These are phyloP conservation scores for Eilema griseolum DNA, from an alignment of 2,888 invertebrate genomes.

Conservation along the genomic window DNA sequence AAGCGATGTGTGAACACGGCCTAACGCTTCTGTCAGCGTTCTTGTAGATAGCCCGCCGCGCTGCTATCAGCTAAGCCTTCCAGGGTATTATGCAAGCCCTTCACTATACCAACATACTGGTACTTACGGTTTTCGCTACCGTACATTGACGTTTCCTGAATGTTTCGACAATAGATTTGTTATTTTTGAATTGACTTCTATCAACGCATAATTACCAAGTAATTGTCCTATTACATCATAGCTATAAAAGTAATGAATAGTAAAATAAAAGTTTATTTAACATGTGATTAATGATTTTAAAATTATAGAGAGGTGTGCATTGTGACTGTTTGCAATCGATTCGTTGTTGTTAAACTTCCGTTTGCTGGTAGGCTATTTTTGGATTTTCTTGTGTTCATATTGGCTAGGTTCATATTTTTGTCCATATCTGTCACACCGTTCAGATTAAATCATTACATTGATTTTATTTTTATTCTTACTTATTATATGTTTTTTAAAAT, in stretches of 20 bases:
- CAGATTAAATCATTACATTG: not conserved
- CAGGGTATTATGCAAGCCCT: constrained; percentile 68
- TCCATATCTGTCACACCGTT: not conserved
- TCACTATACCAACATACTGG: constrained; percentile 35
- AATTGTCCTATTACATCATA: constrained; percentile 56
- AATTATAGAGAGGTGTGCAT: not conserved
- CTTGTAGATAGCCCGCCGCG: constrained; percentile 46
- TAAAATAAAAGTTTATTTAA: constrained; percentile 57
- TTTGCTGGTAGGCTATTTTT: not conserved
- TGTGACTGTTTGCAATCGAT: not conserved
- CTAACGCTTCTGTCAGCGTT: constrained; percentile 62
- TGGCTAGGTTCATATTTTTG: not conserved
- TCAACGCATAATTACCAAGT: constrained; percentile 62
- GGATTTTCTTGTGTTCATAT: not conserved
- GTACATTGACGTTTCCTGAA: constrained; percentile 73
- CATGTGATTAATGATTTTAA: constrained; percentile 26
- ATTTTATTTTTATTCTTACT: not conserved
- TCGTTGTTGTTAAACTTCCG: not conserved
- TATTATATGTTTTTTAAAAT: too few relatives aligned
- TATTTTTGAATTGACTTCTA: constrained; percentile 65
- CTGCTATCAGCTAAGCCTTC: constrained; percentile 48
- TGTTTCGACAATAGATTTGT: constrained; percentile 71
- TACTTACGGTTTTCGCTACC: constrained; percentile 52
- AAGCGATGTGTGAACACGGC: constrained; percentile 67
- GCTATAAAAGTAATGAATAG: constrained; percentile 55